phyloP scores from a whole-genome alignment of 2,113 vertebrate species.

The Narcine bancroftii region DNA sequence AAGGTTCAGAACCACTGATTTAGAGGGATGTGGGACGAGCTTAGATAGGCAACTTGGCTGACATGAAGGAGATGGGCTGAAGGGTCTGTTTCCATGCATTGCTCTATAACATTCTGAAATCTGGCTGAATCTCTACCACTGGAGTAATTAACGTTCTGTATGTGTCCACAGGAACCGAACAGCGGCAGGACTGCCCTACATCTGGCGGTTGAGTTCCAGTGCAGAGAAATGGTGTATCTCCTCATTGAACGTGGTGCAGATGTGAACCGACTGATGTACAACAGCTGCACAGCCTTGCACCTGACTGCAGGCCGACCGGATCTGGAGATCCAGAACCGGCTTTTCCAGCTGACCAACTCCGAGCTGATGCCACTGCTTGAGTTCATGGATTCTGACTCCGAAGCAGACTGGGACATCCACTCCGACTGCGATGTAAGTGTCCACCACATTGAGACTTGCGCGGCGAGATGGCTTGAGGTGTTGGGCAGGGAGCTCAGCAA shows the following conservation, averaged over 20 bases:
- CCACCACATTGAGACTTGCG: too few relatives aligned
- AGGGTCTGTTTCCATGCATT: too few relatives aligned
- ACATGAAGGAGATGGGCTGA: too few relatives aligned
- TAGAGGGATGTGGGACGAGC: too few relatives aligned
- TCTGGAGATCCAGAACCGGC: constrained; percentile 48
- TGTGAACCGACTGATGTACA: constrained; percentile 52
- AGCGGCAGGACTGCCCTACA: constrained; percentile 65
- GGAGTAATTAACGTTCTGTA: not conserved
- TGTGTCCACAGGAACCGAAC: constrained; percentile 55
- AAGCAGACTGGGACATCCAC: not conserved
- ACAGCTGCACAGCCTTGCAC: constrained; percentile 59
- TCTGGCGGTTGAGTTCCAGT: constrained; percentile 63
- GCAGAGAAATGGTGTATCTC: constrained; percentile 48
- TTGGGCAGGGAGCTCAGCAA: too few relatives aligned
- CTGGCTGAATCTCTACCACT: not conserved
- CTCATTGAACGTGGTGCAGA: constrained; percentile 51
- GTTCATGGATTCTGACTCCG: not conserved
- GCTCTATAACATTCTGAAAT: too few relatives aligned
- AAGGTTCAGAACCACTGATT: too few relatives aligned
- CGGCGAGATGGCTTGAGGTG: too few relatives aligned
- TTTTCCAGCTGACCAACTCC: constrained; percentile 38
- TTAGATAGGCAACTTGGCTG: too few relatives aligned
- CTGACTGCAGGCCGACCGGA: constrained; percentile 57
- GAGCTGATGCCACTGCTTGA: not conserved
- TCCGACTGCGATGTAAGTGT: not conserved